Evolutionary conservation across 2,797 vertebrate species (phyloP), one percentile per base, ranked within the genome.

Genomic region (Menidia menidia): DNA sequence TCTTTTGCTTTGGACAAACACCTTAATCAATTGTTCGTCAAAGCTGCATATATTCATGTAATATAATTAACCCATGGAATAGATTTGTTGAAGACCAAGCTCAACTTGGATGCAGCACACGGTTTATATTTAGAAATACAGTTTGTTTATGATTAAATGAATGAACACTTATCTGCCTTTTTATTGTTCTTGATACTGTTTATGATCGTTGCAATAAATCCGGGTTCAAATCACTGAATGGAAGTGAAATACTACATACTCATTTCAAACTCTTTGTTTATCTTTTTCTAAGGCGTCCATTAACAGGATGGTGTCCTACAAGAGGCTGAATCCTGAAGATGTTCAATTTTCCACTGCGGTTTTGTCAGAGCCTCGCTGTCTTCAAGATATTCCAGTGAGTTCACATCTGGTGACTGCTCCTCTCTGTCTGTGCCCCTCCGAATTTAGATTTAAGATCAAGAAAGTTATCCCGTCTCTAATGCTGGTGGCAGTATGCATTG

Each of bases 241-340:
- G 25, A 25, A 25, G 25, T 25, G 25, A 25, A 25, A 25, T 25
- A 25, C 25, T 25, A 25, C 25, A 25, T 25, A 25, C 25, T 25
- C 25, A 25, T 25, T 25, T 25, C 25, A 25, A 25, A 14, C 41
- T 19, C 10, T 43, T 39, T 53, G 15, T 42, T 8, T 4, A 12
- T 64, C 53, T 11, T 30, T 68, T 16, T 43, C 51, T 68, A 50
- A 47, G 41, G 52, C 47, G 0, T 44, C 9, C 48, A 6, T 53
- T 25, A 0, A 48, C 65, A 85, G 55, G 16, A 93, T 93, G 92
- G 90, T 84, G 61, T 92, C 90, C 0, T 93, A 93, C 81, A 84
- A 90, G 70, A 83, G 83, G 2, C 83, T 93, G 59, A 90, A 87
- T 65, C 90, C 91, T 3, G 91, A 93, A 68, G 86, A 92, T 56